Percentiles rank a stretch among this genome's conserved stretches.
These are phyloP conservation scores for Eurosta solidaginis DNA, from an alignment of 1,140 invertebrate genomes.

Conservation along the genomic window DNA sequence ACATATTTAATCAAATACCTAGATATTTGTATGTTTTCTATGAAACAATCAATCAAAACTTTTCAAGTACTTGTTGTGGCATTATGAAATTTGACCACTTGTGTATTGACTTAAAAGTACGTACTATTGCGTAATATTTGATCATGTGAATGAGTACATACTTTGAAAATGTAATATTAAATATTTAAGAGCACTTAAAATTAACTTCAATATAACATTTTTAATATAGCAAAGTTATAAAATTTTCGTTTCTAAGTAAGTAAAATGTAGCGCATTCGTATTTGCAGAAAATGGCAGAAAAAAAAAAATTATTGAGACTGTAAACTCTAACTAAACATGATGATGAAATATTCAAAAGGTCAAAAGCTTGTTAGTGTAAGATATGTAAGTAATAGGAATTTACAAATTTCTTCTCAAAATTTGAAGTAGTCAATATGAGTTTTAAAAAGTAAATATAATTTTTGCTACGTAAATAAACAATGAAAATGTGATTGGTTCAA, in stretches of 20 bases:
- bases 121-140: neutral
- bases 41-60: conserved; percentile 24
- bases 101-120: neutral
- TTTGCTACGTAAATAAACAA: neutral
- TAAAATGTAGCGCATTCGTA: too few relatives aligned
- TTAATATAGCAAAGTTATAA: neutral
- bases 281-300: neutral
- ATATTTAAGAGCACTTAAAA: neutral
- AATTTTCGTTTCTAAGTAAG: neutral
- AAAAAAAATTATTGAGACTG: neutral
- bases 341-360: too few relatives aligned
- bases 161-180: neutral
- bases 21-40: too few relatives aligned
- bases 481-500: neutral
- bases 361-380: too few relatives aligned
- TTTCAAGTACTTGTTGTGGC: conserved; percentile 2
- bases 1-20: neutral
- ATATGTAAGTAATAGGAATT: neutral
- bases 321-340: too few relatives aligned
- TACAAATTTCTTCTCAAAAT: neutral
- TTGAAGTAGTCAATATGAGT: neutral
- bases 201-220: neutral
- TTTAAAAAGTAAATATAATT: neutral
- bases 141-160: neutral
- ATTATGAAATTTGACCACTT: conserved; percentile 12